Evolutionary conservation across 2,797 vertebrate species (phyloP).

Genomic region (Octomys mimax): DNA sequence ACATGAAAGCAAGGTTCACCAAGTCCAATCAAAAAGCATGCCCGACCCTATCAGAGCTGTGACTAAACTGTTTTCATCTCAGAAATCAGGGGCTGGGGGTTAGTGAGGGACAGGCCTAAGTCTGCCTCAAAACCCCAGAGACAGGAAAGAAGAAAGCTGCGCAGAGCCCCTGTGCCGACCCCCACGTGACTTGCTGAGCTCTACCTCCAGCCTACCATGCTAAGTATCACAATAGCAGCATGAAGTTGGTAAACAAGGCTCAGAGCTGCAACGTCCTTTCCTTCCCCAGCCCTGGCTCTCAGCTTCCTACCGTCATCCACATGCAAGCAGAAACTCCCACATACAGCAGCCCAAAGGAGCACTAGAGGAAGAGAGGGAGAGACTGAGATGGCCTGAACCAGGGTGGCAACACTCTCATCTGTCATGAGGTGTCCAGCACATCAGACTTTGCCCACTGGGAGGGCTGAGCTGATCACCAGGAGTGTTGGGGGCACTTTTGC

Average conservation of each 20-base stretch:
- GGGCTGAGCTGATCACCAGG: background rate
- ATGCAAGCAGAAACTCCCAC: background rate
- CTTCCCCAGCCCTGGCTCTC: background rate
- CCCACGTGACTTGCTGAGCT: rapidly evolving
- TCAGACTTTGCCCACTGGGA: background rate
- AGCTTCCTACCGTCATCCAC: background rate
- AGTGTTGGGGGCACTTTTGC: background rate
- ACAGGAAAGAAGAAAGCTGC: background rate
- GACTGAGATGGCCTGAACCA: background rate
- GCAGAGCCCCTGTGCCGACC: background rate
- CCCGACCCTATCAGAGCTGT: background rate
- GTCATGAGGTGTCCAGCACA: background rate
- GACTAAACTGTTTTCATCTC: background rate
- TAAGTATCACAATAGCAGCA: background rate
- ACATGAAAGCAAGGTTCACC: background rate
- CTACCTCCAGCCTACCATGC: background rate
- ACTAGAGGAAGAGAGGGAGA: background rate
- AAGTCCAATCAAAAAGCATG: background rate
- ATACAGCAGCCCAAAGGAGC: background rate
- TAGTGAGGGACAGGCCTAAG: background rate
- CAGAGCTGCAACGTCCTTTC: background rate
- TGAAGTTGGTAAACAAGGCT: background rate
- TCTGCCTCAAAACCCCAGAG: background rate
- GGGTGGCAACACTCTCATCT: background rate
- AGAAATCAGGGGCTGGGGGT: background rate